Conservation (phyloP, 2,888 invertebrate genomes). For the Melanargia galathea region DNA sequence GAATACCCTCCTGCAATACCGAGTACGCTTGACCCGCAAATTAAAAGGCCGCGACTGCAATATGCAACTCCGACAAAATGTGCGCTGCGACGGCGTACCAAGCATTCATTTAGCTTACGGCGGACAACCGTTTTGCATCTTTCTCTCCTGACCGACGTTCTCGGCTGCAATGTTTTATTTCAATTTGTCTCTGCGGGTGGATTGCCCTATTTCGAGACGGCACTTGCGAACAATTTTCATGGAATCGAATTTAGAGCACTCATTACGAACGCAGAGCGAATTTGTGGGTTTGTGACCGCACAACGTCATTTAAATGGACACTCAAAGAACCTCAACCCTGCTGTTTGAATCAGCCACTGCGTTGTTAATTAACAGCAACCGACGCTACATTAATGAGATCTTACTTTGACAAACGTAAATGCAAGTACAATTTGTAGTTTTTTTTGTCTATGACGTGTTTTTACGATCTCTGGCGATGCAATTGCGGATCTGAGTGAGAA, state of each 20-base stretch:
- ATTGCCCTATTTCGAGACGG: slow-evolving; percentile 74
- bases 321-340: slow-evolving; percentile 24
- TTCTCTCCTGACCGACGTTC: slow-evolving; percentile 44
- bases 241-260: slow-evolving; percentile 62
- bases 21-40: slow-evolving; percentile 65
- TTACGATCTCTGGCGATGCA: neutral
- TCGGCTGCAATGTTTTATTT: slow-evolving; percentile 66
- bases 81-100: slow-evolving; percentile 51
- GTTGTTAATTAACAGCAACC: slow-evolving; percentile 10
- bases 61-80: slow-evolving; percentile 47
- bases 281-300: slow-evolving; percentile 33
- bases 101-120: slow-evolving; percentile 53
- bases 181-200: slow-evolving; percentile 76
- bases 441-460: neutral
- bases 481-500: neutral
- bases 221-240: slow-evolving; percentile 63
- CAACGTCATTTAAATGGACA: slow-evolving; percentile 32
- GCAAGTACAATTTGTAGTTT: neutral
- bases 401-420: slow-evolving; percentile 5
- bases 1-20: slow-evolving; percentile 59
- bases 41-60: slow-evolving; percentile 49
- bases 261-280: slow-evolving; percentile 46
- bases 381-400: slow-evolving; percentile 13
- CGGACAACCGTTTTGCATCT: slow-evolving; percentile 45
- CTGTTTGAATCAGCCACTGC: neutral